Percentiles rank a stretch among this genome's conserved stretches.
Evolutionary conservation across 1,140 invertebrate genomes (phyloP).

Genomic region (Brachionus rotundiformis): DNA sequence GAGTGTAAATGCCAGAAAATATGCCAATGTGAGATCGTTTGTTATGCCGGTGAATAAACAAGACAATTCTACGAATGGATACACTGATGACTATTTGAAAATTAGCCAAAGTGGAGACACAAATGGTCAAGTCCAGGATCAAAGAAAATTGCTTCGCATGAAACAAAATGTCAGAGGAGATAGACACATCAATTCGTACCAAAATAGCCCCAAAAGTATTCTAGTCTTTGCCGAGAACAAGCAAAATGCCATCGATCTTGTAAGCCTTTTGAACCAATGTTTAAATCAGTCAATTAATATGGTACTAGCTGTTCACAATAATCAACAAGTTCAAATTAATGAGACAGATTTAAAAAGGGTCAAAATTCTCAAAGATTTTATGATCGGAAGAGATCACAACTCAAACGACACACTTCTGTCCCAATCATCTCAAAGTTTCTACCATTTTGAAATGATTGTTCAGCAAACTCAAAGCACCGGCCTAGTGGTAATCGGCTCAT

Average conservation of each 20-base stretch:
- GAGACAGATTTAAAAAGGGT: background rate
- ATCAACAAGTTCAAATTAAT: background rate
- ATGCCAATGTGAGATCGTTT: conserved; percentile 19
- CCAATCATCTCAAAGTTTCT: background rate
- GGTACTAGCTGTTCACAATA: background rate
- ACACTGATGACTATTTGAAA: background rate
- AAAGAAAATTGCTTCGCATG: background rate
- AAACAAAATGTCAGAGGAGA: background rate
- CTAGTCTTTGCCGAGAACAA: background rate
- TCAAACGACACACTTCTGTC: background rate
- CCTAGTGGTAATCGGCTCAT: background rate
- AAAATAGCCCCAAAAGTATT: background rate
- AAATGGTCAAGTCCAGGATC: background rate
- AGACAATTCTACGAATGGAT: background rate
- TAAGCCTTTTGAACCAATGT: background rate
- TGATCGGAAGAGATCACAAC: background rate
- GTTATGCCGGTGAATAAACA: background rate
- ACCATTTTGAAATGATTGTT: conserved; percentile 1
- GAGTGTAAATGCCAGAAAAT: conserved; percentile 13
- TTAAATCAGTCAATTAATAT: background rate
- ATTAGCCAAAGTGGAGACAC: background rate
- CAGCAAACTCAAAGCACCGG: background rate
- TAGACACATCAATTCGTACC: background rate
- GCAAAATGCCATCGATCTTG: background rate
- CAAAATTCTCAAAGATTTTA: background rate